Percentiles rank a stretch among this genome's conserved stretches.
Conservation (phyloP, 2,113 vertebrate species). For the Ia io region DNA sequence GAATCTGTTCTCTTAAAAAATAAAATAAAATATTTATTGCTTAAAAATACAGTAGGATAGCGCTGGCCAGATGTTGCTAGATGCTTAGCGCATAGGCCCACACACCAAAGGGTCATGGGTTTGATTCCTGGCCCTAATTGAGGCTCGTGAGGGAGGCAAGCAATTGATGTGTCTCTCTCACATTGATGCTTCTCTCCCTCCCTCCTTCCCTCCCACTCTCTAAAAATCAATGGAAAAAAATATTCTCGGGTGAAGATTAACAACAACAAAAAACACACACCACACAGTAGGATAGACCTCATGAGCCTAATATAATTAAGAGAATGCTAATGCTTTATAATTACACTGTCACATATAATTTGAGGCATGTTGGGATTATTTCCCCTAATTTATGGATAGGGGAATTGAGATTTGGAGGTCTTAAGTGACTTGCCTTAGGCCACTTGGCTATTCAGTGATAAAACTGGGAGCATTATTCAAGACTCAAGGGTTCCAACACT, state of each 20-base stretch:
- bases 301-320: conserved; percentile 20
- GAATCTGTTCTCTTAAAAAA: not conserved
- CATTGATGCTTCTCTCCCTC: too few species aligned
- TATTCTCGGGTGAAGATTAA: too few species aligned
- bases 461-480: not conserved
- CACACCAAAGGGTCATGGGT: too few species aligned
- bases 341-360: not conserved
- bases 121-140: too few species aligned
- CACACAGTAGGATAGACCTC: not conserved
- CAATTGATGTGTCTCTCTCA: too few species aligned
- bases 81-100: too few species aligned
- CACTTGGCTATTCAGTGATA: not conserved
- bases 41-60: conserved; percentile 30
- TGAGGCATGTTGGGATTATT: not conserved
- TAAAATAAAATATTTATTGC: conserved; percentile 27
- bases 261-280: too few species aligned
- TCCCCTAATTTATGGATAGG: not conserved
- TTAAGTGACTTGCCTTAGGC: not conserved
- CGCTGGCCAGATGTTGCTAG: too few species aligned
- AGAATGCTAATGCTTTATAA: not conserved
- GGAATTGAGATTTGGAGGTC: not conserved
- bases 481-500: not conserved
- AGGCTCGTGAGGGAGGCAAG: too few species aligned
- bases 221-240: too few species aligned
- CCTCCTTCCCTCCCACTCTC: too few species aligned